phyloP scores from a whole-genome alignment of 2,113 vertebrate species.

The Laticauda laticaudata region DNA sequence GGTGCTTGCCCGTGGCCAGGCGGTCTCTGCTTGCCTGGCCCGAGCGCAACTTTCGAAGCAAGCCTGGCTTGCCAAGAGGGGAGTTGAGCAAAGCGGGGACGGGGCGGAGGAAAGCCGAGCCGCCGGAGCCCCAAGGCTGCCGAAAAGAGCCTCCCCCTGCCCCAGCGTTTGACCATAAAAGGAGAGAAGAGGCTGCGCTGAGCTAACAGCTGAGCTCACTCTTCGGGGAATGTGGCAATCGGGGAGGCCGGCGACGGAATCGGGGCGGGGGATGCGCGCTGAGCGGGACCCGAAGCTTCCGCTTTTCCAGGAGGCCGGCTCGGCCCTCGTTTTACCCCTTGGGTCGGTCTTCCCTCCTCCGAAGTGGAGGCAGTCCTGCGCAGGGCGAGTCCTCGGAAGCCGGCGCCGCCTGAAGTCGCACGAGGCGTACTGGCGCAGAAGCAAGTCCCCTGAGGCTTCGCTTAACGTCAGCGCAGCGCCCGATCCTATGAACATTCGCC shows the following conservation, averaged over 20 bases:
- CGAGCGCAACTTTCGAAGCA: background rate
- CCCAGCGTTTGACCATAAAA: constrained; percentile 69
- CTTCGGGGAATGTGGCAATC: constrained; percentile 61
- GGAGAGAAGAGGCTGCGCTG: constrained; percentile 57
- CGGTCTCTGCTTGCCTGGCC: background rate
- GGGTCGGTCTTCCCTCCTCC: background rate
- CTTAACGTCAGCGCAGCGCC: background rate
- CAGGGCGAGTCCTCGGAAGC: background rate
- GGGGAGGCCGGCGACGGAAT: constrained; percentile 23
- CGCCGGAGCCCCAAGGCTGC: background rate
- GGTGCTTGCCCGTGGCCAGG: background rate
- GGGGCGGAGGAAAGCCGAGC: background rate
- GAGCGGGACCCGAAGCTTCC: background rate
- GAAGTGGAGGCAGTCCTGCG: background rate
- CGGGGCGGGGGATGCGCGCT: background rate
- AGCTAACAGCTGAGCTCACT: constrained; percentile 63
- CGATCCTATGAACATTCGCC: background rate
- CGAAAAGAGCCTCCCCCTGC: constrained; percentile 59
- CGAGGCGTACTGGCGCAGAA: background rate
- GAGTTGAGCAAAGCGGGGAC: background rate
- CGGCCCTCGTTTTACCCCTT: background rate
- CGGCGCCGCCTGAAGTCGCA: background rate
- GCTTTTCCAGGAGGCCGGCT: rapidly evolving
- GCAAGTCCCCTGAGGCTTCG: background rate
- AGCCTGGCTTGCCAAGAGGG: background rate